Base-by-base conservation (phyloP, 2,113 vertebrate species). In the Cariama cristata region DNA sequence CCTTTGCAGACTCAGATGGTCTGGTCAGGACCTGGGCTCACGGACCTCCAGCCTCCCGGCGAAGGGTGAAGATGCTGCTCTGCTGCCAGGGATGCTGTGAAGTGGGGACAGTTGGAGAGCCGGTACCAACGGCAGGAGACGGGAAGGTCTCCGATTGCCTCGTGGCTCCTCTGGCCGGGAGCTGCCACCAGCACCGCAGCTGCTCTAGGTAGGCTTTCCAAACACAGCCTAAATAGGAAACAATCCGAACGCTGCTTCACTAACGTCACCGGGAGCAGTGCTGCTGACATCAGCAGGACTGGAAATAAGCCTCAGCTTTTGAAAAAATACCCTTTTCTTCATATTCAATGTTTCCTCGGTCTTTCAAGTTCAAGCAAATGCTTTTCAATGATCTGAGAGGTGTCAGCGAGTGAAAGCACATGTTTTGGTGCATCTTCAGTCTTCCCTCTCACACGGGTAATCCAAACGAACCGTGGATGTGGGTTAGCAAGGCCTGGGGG, bases 401-500 rank as follows among this genome's bases (percentile, higher is more conserved):
- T 27, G 38, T 22, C 14, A 7, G 18, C 12, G 2, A 13, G 62
- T 40, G 62, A 42, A 67, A 67, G n/a, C 42, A 27, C 32, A 2
- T 4, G 20, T 84, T 35, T 23, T 1, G 1, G 24, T 35, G 45
- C 38, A 21, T 44, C 38, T 45, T 30, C 38, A 7, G 2, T 44
- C 26, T 58, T n/a, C n/a, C 62, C n/a, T 28, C 52, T 68, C 52
- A 6, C 20, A 15, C 2, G 35, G 30, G 63, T 12, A 20, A n/a
- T 12, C 13, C 62, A 12, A 15, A 23, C 1, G 44, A 21, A 19
- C 32, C 5, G 14, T 19, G 38, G 45, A 11, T 7, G 1, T 2
- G 11, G 64, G 17, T 38, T 8, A 44, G 30, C 33, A 32, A 52
- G 44, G 47, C 60, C 33, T 33, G 18, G 42, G 18, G 42, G 49